phyloP scores from a whole-genome alignment of 23 tunicate species.

The Styela clava region DNA sequence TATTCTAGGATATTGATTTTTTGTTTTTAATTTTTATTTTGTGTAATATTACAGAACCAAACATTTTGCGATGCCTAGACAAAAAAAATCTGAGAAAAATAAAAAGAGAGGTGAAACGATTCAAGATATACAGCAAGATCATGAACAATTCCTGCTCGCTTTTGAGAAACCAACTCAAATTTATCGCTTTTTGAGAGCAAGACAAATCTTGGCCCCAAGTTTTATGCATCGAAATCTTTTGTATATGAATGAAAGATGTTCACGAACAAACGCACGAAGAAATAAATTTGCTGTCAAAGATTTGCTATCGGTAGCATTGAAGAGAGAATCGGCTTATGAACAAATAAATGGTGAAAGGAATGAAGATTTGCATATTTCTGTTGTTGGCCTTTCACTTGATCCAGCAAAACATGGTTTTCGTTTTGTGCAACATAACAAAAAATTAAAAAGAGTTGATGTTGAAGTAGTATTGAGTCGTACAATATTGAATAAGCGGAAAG shows the following conservation, averaged over 20 bases:
- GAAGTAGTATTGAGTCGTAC: slow-evolving; percentile 52
- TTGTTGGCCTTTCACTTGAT: slow-evolving; percentile 8
- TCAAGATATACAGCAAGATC: slow-evolving; percentile 76
- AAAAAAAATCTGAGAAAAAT: slow-evolving; percentile 62
- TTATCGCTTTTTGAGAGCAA: slow-evolving; percentile 77
- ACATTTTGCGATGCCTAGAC: slow-evolving; percentile 50
- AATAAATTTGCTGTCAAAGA: slow-evolving; percentile 27
- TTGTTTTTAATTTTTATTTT: too few species aligned
- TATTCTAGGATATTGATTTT: too few species aligned
- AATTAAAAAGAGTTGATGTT: slow-evolving; percentile 36
- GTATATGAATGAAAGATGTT: slow-evolving; percentile 73
- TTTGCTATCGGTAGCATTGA: background rate
- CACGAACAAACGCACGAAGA: slow-evolving; percentile 69
- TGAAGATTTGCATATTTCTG: slow-evolving; percentile 12
- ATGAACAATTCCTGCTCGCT: slow-evolving; percentile 74
- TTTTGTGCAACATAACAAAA: background rate
- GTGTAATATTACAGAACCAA: background rate
- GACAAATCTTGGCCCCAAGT: slow-evolving; percentile 66
- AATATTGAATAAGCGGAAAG: slow-evolving; percentile 52
- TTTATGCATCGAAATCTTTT: slow-evolving; percentile 63
- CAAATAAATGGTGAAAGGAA: background rate
- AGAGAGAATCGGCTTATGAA: background rate
- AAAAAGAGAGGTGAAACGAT: slow-evolving; percentile 50
- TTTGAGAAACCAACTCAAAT: slow-evolving; percentile 95
- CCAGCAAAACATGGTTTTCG: background rate